phyloP scores from a whole-genome alignment of 2,888 invertebrate genomes.

The Drosophila mimetica region DNA sequence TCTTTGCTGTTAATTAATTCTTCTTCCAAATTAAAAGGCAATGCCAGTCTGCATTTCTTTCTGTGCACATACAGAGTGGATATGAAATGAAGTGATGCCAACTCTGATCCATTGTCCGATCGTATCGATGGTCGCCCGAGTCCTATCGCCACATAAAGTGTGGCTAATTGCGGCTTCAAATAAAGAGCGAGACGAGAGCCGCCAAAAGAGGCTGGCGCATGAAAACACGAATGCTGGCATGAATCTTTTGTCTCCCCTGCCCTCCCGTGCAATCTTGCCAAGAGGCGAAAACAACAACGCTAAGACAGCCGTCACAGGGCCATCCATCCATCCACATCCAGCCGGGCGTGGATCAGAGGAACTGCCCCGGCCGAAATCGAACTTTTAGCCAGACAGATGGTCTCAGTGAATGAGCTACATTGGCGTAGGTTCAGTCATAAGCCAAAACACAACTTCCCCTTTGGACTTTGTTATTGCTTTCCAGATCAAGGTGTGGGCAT shows the following conservation, averaged over 20 bases:
- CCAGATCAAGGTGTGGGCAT: constrained; percentile 3
- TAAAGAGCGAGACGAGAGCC: constrained; percentile 68
- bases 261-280: constrained; percentile 20
- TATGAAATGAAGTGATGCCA: constrained; percentile 2
- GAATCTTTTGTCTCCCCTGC: constrained; percentile 11
- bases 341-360: constrained; percentile 13
- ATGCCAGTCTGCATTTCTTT: not conserved
- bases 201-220: constrained; percentile 53
- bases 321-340: constrained; percentile 23
- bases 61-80: constrained; percentile 14
- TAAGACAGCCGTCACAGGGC: constrained; percentile 8
- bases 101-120: constrained; percentile 47
- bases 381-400: constrained; percentile 50
- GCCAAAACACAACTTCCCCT: constrained; percentile 24
- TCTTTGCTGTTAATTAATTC: too few species aligned
- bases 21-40: not conserved
- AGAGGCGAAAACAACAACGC: constrained; percentile 28
- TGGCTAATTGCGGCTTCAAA: constrained; percentile 83
- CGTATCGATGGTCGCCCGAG: constrained; percentile 61
- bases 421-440: constrained; percentile 68
- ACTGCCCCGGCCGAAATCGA: constrained; percentile 11
- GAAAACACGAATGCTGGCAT: constrained; percentile 18
- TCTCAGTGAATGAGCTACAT: constrained; percentile 45
- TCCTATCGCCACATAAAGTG: constrained; percentile 80
- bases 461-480: constrained; percentile 19